Base-by-base conservation (phyloP, 2,888 invertebrate species). In the Catonia carolina region DNA sequence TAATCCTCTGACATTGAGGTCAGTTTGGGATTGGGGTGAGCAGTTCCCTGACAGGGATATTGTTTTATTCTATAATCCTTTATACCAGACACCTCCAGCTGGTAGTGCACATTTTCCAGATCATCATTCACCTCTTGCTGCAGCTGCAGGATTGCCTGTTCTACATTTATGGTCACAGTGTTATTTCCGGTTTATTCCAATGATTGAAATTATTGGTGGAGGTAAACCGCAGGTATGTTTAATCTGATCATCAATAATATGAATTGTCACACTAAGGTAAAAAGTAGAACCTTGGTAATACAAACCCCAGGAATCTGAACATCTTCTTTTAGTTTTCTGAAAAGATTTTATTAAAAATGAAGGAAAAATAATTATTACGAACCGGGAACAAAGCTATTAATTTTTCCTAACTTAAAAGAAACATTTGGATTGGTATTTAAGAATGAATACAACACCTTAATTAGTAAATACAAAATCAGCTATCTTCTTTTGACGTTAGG, bases 1-100 rank as follows among this genome's bases (percentile, higher is more conserved):
- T 42, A 74, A 72, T 56, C 75, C 76, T 2, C 74, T 89, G 53
- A 77, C 83, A 10, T 73, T 85, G 45, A 77, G 90, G 4, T 86
- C 89, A 3, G 84, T 89, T 2, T 95, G 94, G 94, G 89, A 92
- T 69, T 94, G 93, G 93, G 80, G 83, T 56, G 85, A 89, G 67
- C 93, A 93, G 72, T 92, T 92, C 69, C 78, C 80, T 1, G 86
- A 89, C 48, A 83, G 84, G 56, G 92, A 94, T 69, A 84, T 86
- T 57, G 77, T 83, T 2, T 75, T 92, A 61, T 94, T 95, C 71
- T 83, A 83, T 68, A 95, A 94, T 72, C 93, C 94, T 0, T 75
- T 94, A 37, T 94, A 80, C 69, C 76, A 77, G 53, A 58, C 67
- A 6, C 57, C 64, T 8, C 49, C 63, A 31, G 31, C 56, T 59